Conservation (phyloP, 2,888 invertebrate genomes). For the Sericinus montela region DNA sequence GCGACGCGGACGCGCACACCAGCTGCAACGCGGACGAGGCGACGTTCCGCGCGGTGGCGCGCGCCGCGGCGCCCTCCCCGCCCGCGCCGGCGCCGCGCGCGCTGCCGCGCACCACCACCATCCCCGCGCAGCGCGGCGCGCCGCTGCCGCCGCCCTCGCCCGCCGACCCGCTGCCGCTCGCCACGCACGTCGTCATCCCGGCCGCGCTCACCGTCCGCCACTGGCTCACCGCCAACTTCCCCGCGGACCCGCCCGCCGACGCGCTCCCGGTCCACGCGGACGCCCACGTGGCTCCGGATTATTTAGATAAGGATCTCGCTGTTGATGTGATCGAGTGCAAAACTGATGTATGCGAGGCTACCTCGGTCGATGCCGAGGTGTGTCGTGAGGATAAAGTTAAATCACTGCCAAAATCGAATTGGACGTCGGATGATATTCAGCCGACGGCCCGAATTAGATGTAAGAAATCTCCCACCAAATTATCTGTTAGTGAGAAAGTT, state of each 20-base stretch:
- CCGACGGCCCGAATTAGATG: slow-evolving; percentile 48
- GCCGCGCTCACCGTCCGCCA: slow-evolving; percentile 27
- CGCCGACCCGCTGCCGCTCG: slow-evolving; percentile 46
- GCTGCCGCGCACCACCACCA: slow-evolving; percentile 24
- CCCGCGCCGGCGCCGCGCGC: slow-evolving; percentile 74
- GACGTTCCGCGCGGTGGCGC: slow-evolving; percentile 83
- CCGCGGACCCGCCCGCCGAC: no score
- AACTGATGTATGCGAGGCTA: slow-evolving; percentile 34
- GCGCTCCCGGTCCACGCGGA: slow-evolving; percentile 34
- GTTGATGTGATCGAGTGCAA: slow-evolving; percentile 29
- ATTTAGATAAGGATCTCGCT: slow-evolving; percentile 36
- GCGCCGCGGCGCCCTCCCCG: slow-evolving; percentile 82
- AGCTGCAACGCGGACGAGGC: slow-evolving; percentile 82
- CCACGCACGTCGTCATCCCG: slow-evolving; percentile 62
- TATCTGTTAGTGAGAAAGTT: slow-evolving; percentile 46
- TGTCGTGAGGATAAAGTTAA: slow-evolving; percentile 34
- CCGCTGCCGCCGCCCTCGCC: slow-evolving; percentile 20
- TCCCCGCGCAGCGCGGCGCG: slow-evolving; percentile 41
- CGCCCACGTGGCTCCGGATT: no score
- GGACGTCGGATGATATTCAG: slow-evolving; percentile 54
- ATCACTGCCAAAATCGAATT: slow-evolving; percentile 56
- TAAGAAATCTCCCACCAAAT: slow-evolving; percentile 63
- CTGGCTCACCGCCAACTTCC: slow-evolving; percentile 21
- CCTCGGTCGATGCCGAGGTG: slow-evolving; percentile 37
- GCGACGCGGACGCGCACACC: slow-evolving; percentile 64